These are phyloP conservation scores for Pelodytes ibericus DNA, from an alignment of 2,797 vertebrate genomes.

Conservation along the genomic window DNA sequence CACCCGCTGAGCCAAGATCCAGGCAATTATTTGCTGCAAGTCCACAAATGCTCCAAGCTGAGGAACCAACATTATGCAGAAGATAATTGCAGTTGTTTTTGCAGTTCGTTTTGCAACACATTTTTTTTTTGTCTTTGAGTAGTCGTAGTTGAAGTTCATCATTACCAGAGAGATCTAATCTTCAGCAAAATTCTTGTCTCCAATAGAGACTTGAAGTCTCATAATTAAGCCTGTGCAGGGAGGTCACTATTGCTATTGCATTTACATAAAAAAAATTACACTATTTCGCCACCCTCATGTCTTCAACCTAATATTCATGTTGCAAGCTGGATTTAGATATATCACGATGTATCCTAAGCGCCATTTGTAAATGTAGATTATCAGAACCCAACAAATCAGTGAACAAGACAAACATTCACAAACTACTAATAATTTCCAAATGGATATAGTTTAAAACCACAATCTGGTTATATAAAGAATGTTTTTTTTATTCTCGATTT, in stretches of 20 bases:
- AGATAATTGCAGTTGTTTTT: slow-evolving; percentile 37
- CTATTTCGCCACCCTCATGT: too few relatives aligned
- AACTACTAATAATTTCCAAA: too few relatives aligned
- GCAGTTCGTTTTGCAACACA: not conserved
- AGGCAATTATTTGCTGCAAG: slow-evolving; percentile 53
- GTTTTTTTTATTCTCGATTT: too few relatives aligned
- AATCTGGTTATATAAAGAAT: too few relatives aligned
- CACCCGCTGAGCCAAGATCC: slow-evolving; percentile 42
- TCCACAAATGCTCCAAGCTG: slow-evolving; percentile 41
- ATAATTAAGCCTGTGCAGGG: not conserved
- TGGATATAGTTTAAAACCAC: too few relatives aligned
- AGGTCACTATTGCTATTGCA: not conserved
- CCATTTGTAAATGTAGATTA: not conserved
- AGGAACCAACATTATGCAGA: slow-evolving; percentile 29
- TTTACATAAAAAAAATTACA: too few relatives aligned
- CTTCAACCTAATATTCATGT: too few relatives aligned
- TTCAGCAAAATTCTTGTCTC: not conserved
- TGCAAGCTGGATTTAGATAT: not conserved
- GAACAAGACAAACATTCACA: not conserved
- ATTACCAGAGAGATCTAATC: not conserved
- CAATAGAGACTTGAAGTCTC: not conserved
- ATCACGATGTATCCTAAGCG: not conserved
- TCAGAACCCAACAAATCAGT: not conserved
- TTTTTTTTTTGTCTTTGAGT: slow-evolving; percentile 28
- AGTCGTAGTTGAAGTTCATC: not conserved